phyloP scores from a whole-genome alignment of 1,140 invertebrate species.

The Harlomillsia oculata region DNA sequence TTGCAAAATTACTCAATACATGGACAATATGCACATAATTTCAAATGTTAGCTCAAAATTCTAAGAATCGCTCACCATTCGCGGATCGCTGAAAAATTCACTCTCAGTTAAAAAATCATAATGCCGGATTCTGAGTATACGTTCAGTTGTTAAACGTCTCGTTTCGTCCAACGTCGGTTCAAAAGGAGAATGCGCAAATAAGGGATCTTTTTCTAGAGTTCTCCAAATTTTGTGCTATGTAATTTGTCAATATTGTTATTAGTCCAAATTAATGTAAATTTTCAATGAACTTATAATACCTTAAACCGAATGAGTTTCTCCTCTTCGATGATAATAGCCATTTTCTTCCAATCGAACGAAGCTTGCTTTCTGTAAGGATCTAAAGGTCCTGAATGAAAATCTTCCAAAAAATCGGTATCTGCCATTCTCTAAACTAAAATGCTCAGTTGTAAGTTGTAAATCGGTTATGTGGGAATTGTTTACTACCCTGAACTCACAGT shows the following conservation, averaged over 20 bases:
- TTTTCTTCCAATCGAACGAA: constrained; percentile 49
- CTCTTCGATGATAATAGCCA: constrained; percentile 38
- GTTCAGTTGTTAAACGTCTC: constrained; percentile 8
- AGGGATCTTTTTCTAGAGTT: constrained; percentile 23
- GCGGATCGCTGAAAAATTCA: constrained; percentile 10
- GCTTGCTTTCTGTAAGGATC: constrained; percentile 46
- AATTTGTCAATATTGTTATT: too few relatives aligned
- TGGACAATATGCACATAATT: too few relatives aligned
- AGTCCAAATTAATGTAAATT: too few relatives aligned
- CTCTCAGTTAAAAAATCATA: constrained; percentile 21
- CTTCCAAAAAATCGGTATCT: constrained; percentile 23
- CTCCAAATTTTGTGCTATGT: constrained; percentile 26
- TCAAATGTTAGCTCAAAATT: too few relatives aligned
- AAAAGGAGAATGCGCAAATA: constrained; percentile 21
- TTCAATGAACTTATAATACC: constrained; percentile 33
- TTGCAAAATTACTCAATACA: too few relatives aligned
- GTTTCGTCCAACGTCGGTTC: constrained; percentile 17
- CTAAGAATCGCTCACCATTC: constrained; percentile 14
- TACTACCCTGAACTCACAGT: too few relatives aligned
- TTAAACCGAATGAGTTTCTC: constrained; percentile 35
- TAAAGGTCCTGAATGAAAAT: constrained; percentile 44
- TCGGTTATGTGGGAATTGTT: too few relatives aligned
- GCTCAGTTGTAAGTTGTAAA: too few relatives aligned
- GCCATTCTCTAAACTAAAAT: too few relatives aligned
- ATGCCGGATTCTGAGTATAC: constrained; percentile 8